Base-by-base conservation (phyloP, 2,113 vertebrate species). In the Lophius piscatorius region DNA sequence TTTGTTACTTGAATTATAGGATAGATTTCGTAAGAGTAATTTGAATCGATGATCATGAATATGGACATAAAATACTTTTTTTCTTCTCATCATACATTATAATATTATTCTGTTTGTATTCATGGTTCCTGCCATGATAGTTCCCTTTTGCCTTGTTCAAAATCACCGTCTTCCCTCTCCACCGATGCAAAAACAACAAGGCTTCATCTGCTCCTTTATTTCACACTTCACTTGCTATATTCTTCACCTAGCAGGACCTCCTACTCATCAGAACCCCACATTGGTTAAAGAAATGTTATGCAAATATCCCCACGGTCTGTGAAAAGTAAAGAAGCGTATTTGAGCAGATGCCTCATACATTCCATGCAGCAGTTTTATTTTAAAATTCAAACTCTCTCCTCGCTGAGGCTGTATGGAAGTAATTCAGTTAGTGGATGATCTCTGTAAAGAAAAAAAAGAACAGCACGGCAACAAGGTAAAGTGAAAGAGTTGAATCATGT, bases 151-250 rank as follows among this genome's bases (percentile, higher is more conserved):
- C 14, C 6, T 38, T 10, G n/a, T 40, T 41, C 6, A 6, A 11
- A 3, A 64, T 49, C 64, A 69, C 36, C 3, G n/a, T 47, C 40
- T 13, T 4, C 33, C 50, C 59, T 40, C 31, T 63, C 60, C 23
- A 13, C 39, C 65, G 45, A 23, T 4, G 1, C 21, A 20, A 52
- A 34, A 60, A 69, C n/a, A 80, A 86, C 80, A 78, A 81, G 72
- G 58, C 74, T 72, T 78, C 77, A 65, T 79, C 67, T 68, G 46
- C 72, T 38, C 47, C 75, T 76, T 83, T 75, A 87, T 88, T 90
- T 87, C 81, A 88, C 87, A 87, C 87, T 85, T 74, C 67, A 82
- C 84, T 88, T 82, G 72, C 24, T 68, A 14, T 73, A 73, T 78
- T 82, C 70, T 84, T 76, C 45, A 58, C 41, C 20, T 76, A 60